A percentile compares a stretch with the other conserved stretches of the same genome.
Conservation (phyloP, 1,140 invertebrate genomes). For the Zaprionus taronus region DNA sequence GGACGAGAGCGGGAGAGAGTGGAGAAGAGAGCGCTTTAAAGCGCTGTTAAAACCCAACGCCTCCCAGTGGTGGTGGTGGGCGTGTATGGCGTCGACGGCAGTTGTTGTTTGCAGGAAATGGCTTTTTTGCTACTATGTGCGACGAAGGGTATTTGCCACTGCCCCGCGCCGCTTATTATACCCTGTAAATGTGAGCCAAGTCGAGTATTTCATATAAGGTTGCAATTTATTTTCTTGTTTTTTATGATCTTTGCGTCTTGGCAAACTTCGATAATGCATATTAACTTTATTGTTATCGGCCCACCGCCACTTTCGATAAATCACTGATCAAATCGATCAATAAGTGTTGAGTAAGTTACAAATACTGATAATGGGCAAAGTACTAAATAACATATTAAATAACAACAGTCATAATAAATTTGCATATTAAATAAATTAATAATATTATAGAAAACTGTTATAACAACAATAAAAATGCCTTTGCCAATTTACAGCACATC, state of each 20-base stretch:
- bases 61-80: constrained; percentile 22
- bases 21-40: constrained; percentile 54
- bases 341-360: too few relatives aligned
- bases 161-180: constrained; percentile 35
- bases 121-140: constrained; percentile 66
- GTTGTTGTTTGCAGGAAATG: constrained; percentile 81
- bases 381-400: background rate
- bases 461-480: background rate
- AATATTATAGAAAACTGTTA: background rate
- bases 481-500: constrained; percentile 18
- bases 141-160: constrained; percentile 33
- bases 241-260: too few relatives aligned
- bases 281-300: background rate
- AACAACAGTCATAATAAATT: too few relatives aligned
- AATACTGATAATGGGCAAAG: too few relatives aligned
- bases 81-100: constrained; percentile 54
- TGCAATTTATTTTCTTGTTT: too few relatives aligned
- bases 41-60: constrained; percentile 19
- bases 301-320: too few relatives aligned
- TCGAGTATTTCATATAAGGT: too few relatives aligned
- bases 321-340: too few relatives aligned
- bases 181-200: constrained; percentile 13
- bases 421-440: too few relatives aligned
- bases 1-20: constrained; percentile 4
- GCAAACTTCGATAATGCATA: background rate